Evolutionary conservation across 2,113 vertebrate species (phyloP), one percentile per base, ranked within the genome.

Genomic region (Ictalurus furcatus): DNA sequence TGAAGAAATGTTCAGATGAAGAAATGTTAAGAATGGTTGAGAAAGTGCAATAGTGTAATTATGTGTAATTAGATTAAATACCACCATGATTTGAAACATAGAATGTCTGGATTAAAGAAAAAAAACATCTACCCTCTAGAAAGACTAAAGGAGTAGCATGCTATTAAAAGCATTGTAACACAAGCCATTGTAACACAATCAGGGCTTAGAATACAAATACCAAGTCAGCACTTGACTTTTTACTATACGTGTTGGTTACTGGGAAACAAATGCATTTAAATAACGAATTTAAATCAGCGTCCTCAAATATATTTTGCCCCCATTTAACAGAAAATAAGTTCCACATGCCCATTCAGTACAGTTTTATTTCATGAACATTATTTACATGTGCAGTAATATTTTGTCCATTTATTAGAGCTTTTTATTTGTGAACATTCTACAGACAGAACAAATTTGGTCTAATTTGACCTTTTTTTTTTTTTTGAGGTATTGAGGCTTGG

Each of bases 211-310:
- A 28, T 44, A 87, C 69, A 78, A 78, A 74, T 80, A 37, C 34
- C 48, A 54, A 56, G n/a, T 3, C 25, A 48, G 63, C 63, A 37
- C 52, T 84, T 87, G 74, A 61, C 54, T 80, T 76, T 86, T 65
- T 52, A 65, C 59, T n/a, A 21, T 63, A 61, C 23, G 56, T 78
- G 73, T 78, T 40, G 34, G 37, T 40, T 37, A 44, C 85, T 78
- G 73, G 56, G 73, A 78, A 86, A 61, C 54, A 59, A 74, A 78
- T 87, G 85, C 2, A n/a, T 34, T 21, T 87, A n/a, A 79, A 80
- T 80, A n/a, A 54, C 13, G 44, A 79, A 28, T 25, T 52, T 79
- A 28, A 52, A 79, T 78, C 40, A 78, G 21, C 0, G 3, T 3
- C 44, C 1, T 28, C 4, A 4, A 16, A 8, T 16, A n/a, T n/a